Base-by-base conservation (phyloP, 30 jellyfish, hydroid and myxozoan genomes). In the Morbakka virulenta region DNA sequence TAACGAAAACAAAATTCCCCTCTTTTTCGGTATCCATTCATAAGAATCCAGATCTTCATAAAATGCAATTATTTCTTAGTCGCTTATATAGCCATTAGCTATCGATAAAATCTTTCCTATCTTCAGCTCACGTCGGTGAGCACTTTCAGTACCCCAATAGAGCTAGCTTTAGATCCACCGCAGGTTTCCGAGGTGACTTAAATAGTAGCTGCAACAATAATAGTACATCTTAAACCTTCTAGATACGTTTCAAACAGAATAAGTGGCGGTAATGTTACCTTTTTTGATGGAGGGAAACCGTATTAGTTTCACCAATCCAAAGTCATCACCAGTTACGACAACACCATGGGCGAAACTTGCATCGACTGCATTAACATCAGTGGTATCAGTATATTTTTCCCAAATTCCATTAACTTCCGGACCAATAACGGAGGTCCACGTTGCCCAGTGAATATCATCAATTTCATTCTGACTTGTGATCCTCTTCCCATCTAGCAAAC, bases 361-460 rank as follows among this genome's bases (percentile, higher is more conserved):
- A 48, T 89, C 97, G 2, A 95, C 83, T 0, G 97, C 97, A 62
- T 89, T 89, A 28, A 89, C 87, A 68, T 89, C 97, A 0, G 95
- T 82, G 29, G 97, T 89, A 80, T 80, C 95, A 2, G 95, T 76
- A 69, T 72, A 89, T 50, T 89, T 89, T 65, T 82, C 97, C 97
- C 97, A 89, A 35, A 89, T 89, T 31, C 97, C 97, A 69, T 89
- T 82, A 72, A 89, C 97, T 62, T 89, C 97, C 2, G 84, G 87
- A 14, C 97, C 97, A 21, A 89, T 64, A 13, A 89, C 95, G 62
- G 87, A 89, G 23, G 97, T 89, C 97, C 97, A 89, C 0, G 95
- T 65, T 27, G 89, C 53, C 97, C 97, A 89, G 64, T 89, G 92
- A 17, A 89, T 89, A 4, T 91, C 48, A 21, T 89, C 97, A 30